Conservation (phyloP, 2,113 vertebrate species). For the Atlantisia rogersi region DNA sequence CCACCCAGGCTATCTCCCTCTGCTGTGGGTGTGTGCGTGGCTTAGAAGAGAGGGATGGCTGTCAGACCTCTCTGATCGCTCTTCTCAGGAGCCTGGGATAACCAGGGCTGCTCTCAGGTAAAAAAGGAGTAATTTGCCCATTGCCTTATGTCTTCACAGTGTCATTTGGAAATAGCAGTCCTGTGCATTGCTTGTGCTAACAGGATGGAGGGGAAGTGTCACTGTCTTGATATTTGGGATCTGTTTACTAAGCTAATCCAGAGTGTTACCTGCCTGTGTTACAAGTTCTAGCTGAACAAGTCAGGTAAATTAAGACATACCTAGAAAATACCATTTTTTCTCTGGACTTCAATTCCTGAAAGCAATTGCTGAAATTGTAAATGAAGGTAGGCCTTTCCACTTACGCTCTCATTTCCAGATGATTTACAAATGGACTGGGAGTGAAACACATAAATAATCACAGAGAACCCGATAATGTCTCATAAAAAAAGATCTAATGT, state of each 20-base stretch:
- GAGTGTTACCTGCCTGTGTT: background rate
- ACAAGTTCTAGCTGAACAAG: background rate
- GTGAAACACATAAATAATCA: background rate
- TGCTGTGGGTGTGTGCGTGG: rapidly evolving
- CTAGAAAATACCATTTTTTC: background rate
- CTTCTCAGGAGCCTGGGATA: background rate
- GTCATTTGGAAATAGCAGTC: background rate
- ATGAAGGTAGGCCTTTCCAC: background rate
- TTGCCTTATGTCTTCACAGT: rapidly evolving
- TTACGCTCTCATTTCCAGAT: background rate
- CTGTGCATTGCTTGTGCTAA: background rate
- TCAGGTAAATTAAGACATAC: background rate
- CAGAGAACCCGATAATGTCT: background rate
- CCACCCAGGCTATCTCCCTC: background rate
- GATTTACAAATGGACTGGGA: background rate
- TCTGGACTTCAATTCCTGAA: background rate
- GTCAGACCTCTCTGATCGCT: rapidly evolving
- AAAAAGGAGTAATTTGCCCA: background rate
- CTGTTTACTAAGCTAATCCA: background rate
- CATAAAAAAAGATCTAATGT: slow-evolving; percentile 17
- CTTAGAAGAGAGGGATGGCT: background rate
- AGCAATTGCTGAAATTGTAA: background rate
- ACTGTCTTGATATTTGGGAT: background rate
- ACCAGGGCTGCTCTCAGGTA: background rate
- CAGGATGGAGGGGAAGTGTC: background rate